These are phyloP conservation scores for Cephus cinctus DNA, from an alignment of 1,140 invertebrate genomes.

Conservation along the genomic window DNA sequence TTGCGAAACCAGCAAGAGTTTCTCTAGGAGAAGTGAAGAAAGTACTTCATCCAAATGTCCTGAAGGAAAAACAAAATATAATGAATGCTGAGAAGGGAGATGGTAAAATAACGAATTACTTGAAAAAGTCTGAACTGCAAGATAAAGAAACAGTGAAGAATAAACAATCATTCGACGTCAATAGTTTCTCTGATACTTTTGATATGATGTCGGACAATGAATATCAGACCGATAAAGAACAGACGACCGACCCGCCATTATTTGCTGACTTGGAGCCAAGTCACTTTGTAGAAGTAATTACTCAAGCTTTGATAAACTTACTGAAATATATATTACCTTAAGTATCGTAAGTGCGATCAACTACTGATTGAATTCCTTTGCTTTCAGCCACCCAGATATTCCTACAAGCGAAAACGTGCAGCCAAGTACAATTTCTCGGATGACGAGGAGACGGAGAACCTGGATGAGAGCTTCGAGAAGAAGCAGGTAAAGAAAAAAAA, in stretches of 20 bases:
- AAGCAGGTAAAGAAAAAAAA: constrained; percentile 15
- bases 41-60: constrained; percentile 10
- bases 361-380: constrained; percentile 11
- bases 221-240: constrained; percentile 7
- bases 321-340: neutral
- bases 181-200: constrained; percentile 38
- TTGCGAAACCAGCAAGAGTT: constrained; percentile 13
- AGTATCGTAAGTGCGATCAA: neutral
- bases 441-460: constrained; percentile 12
- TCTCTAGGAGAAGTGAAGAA: constrained; percentile 27
- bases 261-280: constrained; percentile 40
- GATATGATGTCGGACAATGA: constrained; percentile 27
- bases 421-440: constrained; percentile 14
- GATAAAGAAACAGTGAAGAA: constrained; percentile 3
- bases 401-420: constrained; percentile 37
- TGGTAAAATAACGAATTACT: constrained; percentile 10
- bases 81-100: constrained; percentile 1
- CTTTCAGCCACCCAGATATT: constrained; percentile 39
- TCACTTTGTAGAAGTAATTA: constrained; percentile 36
- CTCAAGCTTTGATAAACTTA: no score
- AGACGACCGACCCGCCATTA: no score
- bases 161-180: constrained; percentile 1
- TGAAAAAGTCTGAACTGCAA: neutral
- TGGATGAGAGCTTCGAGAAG: constrained; percentile 9
- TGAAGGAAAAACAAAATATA: constrained; percentile 9